Evolutionary conservation across 2,888 invertebrate genomes (phyloP).

Genomic region (Agapostemon virescens): DNA sequence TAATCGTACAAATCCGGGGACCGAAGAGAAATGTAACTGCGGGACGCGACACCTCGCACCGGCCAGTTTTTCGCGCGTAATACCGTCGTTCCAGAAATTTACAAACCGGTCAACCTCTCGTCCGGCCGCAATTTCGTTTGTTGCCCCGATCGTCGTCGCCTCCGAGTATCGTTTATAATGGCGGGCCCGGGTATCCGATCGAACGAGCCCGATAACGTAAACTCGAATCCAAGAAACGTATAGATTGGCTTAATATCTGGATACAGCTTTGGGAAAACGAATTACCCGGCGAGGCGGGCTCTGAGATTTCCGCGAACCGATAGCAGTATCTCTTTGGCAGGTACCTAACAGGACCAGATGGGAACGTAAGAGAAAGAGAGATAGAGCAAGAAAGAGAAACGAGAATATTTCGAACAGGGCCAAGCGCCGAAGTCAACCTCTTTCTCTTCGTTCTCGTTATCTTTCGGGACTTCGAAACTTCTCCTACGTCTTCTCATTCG

Average conservation of each 20-base stretch:
- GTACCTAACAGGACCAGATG: slow-evolving; percentile 29
- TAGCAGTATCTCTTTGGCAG: slow-evolving; percentile 47
- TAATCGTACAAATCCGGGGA: background rate
- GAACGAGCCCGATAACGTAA: slow-evolving; percentile 45
- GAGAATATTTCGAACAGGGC: background rate
- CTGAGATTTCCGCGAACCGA: slow-evolving; percentile 51
- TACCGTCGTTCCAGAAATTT: slow-evolving; percentile 45
- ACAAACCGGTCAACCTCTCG: slow-evolving; percentile 44
- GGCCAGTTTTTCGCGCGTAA: slow-evolving; percentile 32
- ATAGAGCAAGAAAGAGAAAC: background rate
- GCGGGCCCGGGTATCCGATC: slow-evolving; percentile 36
- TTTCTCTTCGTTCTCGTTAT: slow-evolving; percentile 49
- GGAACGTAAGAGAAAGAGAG: background rate
- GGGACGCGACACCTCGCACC: background rate
- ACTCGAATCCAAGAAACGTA: slow-evolving; percentile 22
- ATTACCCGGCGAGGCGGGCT: slow-evolving; percentile 38
- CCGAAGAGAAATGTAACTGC: slow-evolving; percentile 1
- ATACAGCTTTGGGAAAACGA: slow-evolving; percentile 40
- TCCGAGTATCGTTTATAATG: slow-evolving; percentile 45
- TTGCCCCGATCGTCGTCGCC: slow-evolving; percentile 33
- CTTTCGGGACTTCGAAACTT: slow-evolving; percentile 37
- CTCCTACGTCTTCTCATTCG: slow-evolving; percentile 6
- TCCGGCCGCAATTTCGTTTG: slow-evolving; percentile 27
- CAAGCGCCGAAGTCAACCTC: background rate
- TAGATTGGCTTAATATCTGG: slow-evolving; percentile 50